A percentile compares a stretch with the other conserved stretches of the same genome.
These are phyloP conservation scores for Drosophila niveifrons DNA, from an alignment of 2,888 invertebrate genomes.

Conservation along the genomic window DNA sequence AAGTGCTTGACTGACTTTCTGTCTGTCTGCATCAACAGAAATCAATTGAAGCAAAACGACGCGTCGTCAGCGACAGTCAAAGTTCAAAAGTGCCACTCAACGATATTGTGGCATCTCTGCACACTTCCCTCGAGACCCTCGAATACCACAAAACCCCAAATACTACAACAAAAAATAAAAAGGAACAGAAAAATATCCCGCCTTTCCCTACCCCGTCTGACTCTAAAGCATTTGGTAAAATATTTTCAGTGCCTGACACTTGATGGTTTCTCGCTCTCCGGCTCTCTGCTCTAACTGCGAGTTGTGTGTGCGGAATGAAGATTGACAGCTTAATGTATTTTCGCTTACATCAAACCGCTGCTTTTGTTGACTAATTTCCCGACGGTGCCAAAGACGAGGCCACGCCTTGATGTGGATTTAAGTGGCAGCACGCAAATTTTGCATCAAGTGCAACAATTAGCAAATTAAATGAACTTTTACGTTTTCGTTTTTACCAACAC, in stretches of 20 bases:
- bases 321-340: slow-evolving; percentile 79
- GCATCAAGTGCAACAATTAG: slow-evolving; percentile 75
- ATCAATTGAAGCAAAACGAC: slow-evolving; percentile 69
- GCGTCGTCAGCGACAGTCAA: slow-evolving; percentile 64
- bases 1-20: slow-evolving; percentile 38
- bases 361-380: slow-evolving; percentile 70
- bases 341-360: slow-evolving; percentile 60
- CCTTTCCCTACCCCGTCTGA: not conserved
- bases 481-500: slow-evolving; percentile 10
- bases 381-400: slow-evolving; percentile 35
- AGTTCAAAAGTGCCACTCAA: slow-evolving; percentile 78
- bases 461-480: slow-evolving; percentile 65
- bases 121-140: slow-evolving; percentile 11
- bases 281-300: slow-evolving; percentile 7
- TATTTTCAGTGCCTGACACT: slow-evolving; percentile 63
- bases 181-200: not conserved
- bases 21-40: slow-evolving; percentile 48
- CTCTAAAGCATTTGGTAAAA: slow-evolving; percentile 60
- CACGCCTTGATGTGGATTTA: slow-evolving; percentile 50
- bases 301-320: slow-evolving; percentile 63
- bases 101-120: slow-evolving; percentile 43
- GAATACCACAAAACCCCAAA: not conserved
- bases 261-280: slow-evolving; percentile 34
- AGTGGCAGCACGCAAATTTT: slow-evolving; percentile 66
- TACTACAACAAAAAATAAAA: slow-evolving; percentile 5